Evolutionary conservation across 1,140 invertebrate species (phyloP), one percentile per base, ranked within the genome.

Genomic region (Zophobas morio): DNA sequence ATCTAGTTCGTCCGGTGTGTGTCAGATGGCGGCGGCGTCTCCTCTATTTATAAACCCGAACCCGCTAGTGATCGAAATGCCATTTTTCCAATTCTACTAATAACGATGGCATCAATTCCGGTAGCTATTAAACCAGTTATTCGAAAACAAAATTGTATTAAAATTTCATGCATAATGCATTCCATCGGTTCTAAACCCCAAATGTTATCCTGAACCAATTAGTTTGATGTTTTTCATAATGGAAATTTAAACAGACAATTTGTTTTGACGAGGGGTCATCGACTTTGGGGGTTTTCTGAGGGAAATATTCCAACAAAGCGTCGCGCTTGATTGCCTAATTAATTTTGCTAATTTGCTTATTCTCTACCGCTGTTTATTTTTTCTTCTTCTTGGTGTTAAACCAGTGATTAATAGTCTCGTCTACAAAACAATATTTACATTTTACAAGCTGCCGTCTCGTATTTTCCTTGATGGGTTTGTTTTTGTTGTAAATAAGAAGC

Each of bases 111-210:
- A 20, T 20, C 49, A 51, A 20, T n/a, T 51, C n/a, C 49, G 20
- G 49, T 4, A 2, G 49, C 49, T 51, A 51, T 51, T 51, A 51
- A 51, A 51, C 49, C 49, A 57, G 54, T 57, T 57, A 57, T 57
- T 39, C 40, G 35, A n/a, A 56, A 56, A 35, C 54, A 5, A 8
- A 39, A 39, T 34, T 37, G 57, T n/a, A 39, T 39, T 63, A 37
- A 51, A 63, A 66, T 66, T 42, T 47, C 1, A 66, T 66, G 39
- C 60, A 66, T 66, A 32, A 66, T 66, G 60, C 60, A 66, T 66
- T 42, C 39, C n/a, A 32, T n/a, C 1, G 56, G 37, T 6, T 32
- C 40, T 63, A 51, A 51, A 20, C 20, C 4, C 42, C 49, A 20
- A 5, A 51, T 51, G 3, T 63, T 63, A 37, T 63, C 6, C 57